Base-by-base conservation (phyloP, 35 echinoderm and acorn worm genomes). In the Lytechinus variegatus region DNA sequence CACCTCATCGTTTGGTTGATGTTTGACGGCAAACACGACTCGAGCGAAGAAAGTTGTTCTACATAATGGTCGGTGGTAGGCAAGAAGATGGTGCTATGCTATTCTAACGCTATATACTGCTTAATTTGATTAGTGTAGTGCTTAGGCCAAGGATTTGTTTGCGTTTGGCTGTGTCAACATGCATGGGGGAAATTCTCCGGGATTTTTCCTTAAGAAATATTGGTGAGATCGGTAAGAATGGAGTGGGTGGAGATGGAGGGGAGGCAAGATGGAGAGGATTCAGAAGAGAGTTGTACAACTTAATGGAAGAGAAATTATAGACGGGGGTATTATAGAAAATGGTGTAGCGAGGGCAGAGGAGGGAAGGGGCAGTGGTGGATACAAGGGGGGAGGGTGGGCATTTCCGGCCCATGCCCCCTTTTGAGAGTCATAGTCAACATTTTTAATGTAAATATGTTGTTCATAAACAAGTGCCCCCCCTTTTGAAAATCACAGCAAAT, bases 101-200 rank as follows among this genome's bases (percentile, higher is more conserved):
- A 93, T 53, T 93, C 92, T 54, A 93, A 57, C 54, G 28, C 14
- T 54, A 93, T 54, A 93, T 93, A 57, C 54, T 57, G 53, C 53
- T 93, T 93, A 93, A 93, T 93, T 93, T 93, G 53, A 93, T 93
- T 93, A 93, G 52, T 55, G 92, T 24, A 93, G 92, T 57, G 54
- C 52, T 90, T 14, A 27, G 92, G 92, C 92, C 92, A 93, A 93
- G 92, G 92, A 53, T 54, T 93, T 93, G 92, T 93, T 93, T 93
- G 92, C 92, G 9, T 93, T 93, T 10, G 19, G n/a, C 53, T 93
- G 57, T 55, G 92, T 57, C 28, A 93, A 93, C 92, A 93, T 90
- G 88, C 52, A 12, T 2, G 88, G 33, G 29, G 27, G 88, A 33
- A 54, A 21, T 90, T 54, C 52, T 54, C 88, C 28, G 24, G 29